Conservation (phyloP, 37 sponge, comb jelly and placozoan species). For the Spongia lamella region DNA sequence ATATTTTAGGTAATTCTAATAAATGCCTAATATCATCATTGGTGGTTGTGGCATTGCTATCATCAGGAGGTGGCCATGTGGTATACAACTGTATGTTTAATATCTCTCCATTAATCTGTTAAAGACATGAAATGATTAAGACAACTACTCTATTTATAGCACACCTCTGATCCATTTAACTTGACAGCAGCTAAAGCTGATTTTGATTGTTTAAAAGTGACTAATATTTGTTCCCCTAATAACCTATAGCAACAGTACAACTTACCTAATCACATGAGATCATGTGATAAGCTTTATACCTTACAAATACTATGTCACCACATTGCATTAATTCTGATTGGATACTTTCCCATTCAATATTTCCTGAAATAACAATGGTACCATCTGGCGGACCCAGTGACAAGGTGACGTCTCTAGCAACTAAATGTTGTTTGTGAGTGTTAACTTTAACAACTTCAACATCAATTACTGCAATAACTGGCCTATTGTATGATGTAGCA, state of each 20-base stretch:
- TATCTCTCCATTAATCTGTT: no score
- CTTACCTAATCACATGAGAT: neutral
- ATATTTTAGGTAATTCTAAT: no score
- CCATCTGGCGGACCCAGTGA: slow-evolving; percentile 72
- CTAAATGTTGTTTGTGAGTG: slow-evolving; percentile 14
- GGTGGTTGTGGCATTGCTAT: no score
- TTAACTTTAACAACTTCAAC: slow-evolving; percentile 75
- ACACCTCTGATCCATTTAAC: slow-evolving; percentile 60
- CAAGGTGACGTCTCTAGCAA: slow-evolving; percentile 37
- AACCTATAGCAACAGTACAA: slow-evolving; percentile 24
- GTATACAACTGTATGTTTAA: no score
- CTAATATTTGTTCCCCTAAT: slow-evolving; percentile 21
- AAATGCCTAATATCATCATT: no score
- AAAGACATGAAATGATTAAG: no score
- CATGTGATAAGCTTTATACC: slow-evolving; percentile 20
- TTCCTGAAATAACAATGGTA: slow-evolving; percentile 49
- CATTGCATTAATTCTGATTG: slow-evolving; percentile 33
- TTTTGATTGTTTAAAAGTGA: slow-evolving; percentile 60
- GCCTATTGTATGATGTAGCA: slow-evolving; percentile 41
- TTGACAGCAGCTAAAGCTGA: slow-evolving; percentile 56
- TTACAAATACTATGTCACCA: slow-evolving; percentile 74
- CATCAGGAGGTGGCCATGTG: no score
- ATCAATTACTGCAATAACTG: slow-evolving; percentile 88
- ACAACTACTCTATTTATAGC: neutral
- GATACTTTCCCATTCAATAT: slow-evolving; percentile 27